phyloP scores from a whole-genome alignment of 2,113 vertebrate species.

The Corythaixoides concolor region DNA sequence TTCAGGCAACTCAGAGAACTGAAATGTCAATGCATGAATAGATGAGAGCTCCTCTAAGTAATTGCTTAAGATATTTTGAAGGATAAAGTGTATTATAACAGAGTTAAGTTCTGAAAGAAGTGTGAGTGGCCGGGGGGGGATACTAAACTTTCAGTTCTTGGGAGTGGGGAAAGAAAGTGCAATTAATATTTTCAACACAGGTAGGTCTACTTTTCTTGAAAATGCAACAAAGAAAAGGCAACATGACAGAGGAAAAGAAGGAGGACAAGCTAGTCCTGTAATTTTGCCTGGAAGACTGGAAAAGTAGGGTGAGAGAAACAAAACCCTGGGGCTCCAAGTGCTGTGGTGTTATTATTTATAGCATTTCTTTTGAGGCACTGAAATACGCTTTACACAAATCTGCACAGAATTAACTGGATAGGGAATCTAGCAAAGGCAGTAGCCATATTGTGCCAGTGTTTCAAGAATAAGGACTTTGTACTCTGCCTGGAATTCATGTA shows the following conservation, averaged over 20 bases:
- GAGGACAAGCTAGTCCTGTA: neutral
- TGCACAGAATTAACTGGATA: neutral
- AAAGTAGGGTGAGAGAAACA: neutral
- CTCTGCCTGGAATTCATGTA: neutral
- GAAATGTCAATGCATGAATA: neutral
- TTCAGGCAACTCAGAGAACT: accelerated
- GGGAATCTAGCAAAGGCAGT: neutral
- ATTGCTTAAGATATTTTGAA: neutral
- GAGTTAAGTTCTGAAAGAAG: neutral
- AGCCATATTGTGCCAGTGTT: neutral
- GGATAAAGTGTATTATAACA: neutral
- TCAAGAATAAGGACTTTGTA: conserved; percentile 26
- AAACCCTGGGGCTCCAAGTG: neutral
- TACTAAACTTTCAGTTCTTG: neutral
- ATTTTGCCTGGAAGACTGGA: neutral
- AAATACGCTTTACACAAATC: neutral
- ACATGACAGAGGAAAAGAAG: accelerated
- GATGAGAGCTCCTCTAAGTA: neutral
- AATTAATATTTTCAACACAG: neutral
- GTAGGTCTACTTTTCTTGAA: neutral
- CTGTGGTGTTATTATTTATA: neutral
- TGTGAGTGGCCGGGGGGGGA: neutral
- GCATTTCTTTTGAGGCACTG: neutral
- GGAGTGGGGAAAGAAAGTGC: neutral
- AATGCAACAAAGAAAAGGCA: neutral